Evolutionary conservation across 2,888 invertebrate species (phyloP).

Genomic region (Sminthurides aquaticus): DNA sequence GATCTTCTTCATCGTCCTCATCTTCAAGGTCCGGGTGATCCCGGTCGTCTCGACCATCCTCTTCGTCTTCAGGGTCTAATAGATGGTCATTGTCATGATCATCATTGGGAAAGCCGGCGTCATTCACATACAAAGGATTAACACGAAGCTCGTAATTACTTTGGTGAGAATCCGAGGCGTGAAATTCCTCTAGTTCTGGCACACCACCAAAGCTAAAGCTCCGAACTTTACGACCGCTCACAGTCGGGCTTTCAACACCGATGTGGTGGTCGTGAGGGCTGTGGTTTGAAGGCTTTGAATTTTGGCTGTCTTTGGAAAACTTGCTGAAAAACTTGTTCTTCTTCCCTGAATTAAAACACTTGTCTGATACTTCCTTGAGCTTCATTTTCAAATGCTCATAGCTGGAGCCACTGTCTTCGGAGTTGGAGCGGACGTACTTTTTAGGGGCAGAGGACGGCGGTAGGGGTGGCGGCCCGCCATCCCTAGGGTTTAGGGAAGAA

Average conservation of each 20-base stretch:
- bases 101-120: slow-evolving; percentile 42
- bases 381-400: slow-evolving; percentile 41
- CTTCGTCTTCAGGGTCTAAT: slow-evolving; percentile 4
- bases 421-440: slow-evolving; percentile 11
- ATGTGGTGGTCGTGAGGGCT: not conserved
- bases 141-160: slow-evolving; percentile 36
- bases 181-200: slow-evolving; percentile 52
- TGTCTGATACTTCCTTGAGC: slow-evolving; percentile 40
- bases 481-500: slow-evolving; percentile 13
- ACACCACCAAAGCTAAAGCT: slow-evolving; percentile 69
- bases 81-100: slow-evolving; percentile 10
- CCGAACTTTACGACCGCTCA: slow-evolving; percentile 48
- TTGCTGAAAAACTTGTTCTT: slow-evolving; percentile 12
- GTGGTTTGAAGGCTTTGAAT: no score
- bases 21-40: no score
- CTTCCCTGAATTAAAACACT: no score
- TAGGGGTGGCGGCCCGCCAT: no score
- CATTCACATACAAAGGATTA: slow-evolving; percentile 59
- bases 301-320: slow-evolving; percentile 2
- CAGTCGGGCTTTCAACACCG: slow-evolving; percentile 5
- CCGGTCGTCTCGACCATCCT: slow-evolving; percentile 19
- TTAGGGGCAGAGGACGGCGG: slow-evolving; percentile 2
- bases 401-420: slow-evolving; percentile 25
- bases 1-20: slow-evolving; percentile 3
- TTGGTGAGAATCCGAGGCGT: not conserved